Evolutionary conservation across 2,797 vertebrate species (phyloP), one percentile per base, ranked within the genome.

Genomic region (Lepus oiostolus): DNA sequence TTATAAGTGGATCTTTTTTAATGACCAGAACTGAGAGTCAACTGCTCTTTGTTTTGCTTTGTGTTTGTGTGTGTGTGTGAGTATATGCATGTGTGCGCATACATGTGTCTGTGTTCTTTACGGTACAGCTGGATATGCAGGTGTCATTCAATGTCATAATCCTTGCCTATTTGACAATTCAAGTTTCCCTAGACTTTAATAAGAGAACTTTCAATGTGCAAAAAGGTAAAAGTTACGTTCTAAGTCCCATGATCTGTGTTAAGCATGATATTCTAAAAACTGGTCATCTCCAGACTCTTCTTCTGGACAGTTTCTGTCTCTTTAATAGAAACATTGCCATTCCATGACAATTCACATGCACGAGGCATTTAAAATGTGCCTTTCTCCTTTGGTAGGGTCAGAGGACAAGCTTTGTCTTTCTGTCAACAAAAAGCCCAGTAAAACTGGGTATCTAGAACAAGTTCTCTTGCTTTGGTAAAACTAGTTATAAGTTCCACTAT

Each of bases 1-100:
- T 96, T 96, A 96, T 75, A 94, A 96, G 96, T 77, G 68, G 85
- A 79, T 93, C 84, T 94, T 96, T 58, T 93, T 82, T 91, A 91
- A 95, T 93, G 96, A 95, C 67, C 17, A 96, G 32, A 95, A 94
- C 28, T 84, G 88, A 93, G 93, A 93, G 86, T 83, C 91, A 96
- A 88, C 82, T 76, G 52, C 84, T 96, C 83, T 94, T 97, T 93
- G 91, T 90, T 92, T 93, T 96, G 82, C 77, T 90, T 88, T 96
- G 80, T 72, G 54, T 68, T 32, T 85, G 30, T 75, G 90, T 82
- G 83, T 76, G 26, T 93, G 47, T 88, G 86, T 88, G 65, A 58
- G 14, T 58, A 58, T 81, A 50, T 24, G 26, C 88, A 71, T 63
- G 28, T 63, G 58, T 79, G 62, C 67, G 30, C 54, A 58, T 58